Evolutionary conservation across 2,113 vertebrate genomes (phyloP).

Genomic region (Lonchura striata): DNA sequence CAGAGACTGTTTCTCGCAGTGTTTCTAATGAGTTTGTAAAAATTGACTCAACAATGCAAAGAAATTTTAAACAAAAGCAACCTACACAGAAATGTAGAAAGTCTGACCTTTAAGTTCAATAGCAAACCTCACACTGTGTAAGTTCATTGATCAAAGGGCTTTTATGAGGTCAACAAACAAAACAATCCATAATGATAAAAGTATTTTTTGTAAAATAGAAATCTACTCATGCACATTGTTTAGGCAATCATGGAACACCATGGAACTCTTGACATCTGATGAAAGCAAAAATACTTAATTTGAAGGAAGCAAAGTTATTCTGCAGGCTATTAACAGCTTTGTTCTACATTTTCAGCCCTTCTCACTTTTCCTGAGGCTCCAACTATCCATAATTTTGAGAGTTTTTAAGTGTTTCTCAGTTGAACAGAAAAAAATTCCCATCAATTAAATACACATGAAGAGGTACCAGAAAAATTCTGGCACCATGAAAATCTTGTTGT

Average conservation of each 20-base stretch:
- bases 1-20: neutral
- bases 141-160: neutral
- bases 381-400: neutral
- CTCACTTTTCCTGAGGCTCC: neutral
- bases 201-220: neutral
- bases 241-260: neutral
- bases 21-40: neutral
- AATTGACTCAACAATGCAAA: rapidly evolving
- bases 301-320: neutral
- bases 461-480: neutral
- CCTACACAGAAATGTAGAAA: neutral
- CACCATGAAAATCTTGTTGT: neutral
- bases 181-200: neutral
- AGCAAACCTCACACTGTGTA: neutral
- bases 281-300: neutral
- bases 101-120: neutral
- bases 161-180: neutral
- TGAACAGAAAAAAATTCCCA: neutral
- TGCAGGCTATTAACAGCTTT: neutral
- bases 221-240: neutral
- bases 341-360: neutral
- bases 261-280: neutral
- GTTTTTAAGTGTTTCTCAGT: neutral
- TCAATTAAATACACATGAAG: neutral
- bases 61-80: neutral